phyloP scores from a whole-genome alignment of 2,888 invertebrate genomes.

The Spisula solida region DNA sequence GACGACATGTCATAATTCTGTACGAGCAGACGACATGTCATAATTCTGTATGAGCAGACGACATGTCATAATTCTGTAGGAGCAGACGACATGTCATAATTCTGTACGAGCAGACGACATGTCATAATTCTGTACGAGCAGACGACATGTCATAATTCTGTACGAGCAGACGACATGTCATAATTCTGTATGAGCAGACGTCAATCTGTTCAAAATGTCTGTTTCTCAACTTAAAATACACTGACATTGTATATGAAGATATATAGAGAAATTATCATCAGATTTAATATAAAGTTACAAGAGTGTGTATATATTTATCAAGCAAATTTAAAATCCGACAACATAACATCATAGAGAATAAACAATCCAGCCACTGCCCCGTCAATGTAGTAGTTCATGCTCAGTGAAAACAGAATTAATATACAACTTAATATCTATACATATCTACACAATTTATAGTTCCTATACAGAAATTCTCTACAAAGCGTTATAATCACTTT shows the following conservation, averaged over 20 bases:
- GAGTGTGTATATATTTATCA: background rate
- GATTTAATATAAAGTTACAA: background rate
- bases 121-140: too few relatives aligned
- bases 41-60: background rate
- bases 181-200: background rate
- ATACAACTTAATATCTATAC: slow-evolving; percentile 48
- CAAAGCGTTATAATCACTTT: slow-evolving; percentile 23
- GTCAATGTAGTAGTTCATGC: slow-evolving; percentile 33
- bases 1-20: background rate
- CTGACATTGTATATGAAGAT: background rate
- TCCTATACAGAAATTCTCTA: slow-evolving; percentile 41
- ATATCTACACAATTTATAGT: slow-evolving; percentile 47
- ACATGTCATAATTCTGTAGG: background rate
- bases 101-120: too few relatives aligned
- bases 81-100: background rate
- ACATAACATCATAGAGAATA: background rate
- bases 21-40: background rate
- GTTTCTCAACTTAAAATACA: background rate
- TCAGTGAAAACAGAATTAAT: slow-evolving; percentile 38
- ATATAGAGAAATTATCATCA: background rate
- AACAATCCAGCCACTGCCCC: slow-evolving; percentile 50
- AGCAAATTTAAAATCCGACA: slow-evolving; percentile 14
- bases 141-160: too few relatives aligned
- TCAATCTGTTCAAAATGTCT: background rate
- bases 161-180: background rate